A percentile compares a stretch with the other conserved stretches of the same genome.
phyloP scores from a whole-genome alignment of 2,888 invertebrate genomes.

The Agonopterix alstromeriana region DNA sequence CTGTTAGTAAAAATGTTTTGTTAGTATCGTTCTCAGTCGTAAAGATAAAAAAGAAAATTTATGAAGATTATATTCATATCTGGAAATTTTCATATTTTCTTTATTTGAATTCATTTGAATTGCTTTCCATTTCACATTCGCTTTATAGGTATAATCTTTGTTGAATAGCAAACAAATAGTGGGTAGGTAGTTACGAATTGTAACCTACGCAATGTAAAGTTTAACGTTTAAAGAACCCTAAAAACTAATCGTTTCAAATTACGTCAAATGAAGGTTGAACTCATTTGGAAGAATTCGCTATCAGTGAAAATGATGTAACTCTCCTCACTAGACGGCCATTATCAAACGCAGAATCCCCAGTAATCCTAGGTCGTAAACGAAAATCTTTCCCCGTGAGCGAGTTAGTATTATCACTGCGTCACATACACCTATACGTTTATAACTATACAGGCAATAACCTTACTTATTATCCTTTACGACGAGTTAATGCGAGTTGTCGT shows the following conservation, averaged over 20 bases:
- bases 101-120: no score
- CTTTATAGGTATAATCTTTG: no score
- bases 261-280: slow-evolving; percentile 9
- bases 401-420: slow-evolving; percentile 53
- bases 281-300: slow-evolving; percentile 21
- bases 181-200: no score
- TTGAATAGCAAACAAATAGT: no score
- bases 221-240: not conserved
- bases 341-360: slow-evolving; percentile 59
- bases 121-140: no score
- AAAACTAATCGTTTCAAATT: slow-evolving; percentile 6
- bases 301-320: slow-evolving; percentile 54
- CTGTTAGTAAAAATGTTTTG: no score
- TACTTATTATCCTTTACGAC: slow-evolving; percentile 71
- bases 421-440: slow-evolving; percentile 32
- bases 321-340: slow-evolving; percentile 36
- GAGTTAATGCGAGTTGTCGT: slow-evolving; percentile 63
- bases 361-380: slow-evolving; percentile 68
- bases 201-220: not conserved
- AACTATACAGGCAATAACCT: slow-evolving; percentile 64
- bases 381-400: slow-evolving; percentile 58
- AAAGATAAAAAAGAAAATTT: no score
- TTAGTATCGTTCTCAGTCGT: no score
- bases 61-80: no score
- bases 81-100: no score